These are phyloP conservation scores for Siniperca knerii DNA, from an alignment of 2,113 vertebrate genomes.

Conservation along the genomic window DNA sequence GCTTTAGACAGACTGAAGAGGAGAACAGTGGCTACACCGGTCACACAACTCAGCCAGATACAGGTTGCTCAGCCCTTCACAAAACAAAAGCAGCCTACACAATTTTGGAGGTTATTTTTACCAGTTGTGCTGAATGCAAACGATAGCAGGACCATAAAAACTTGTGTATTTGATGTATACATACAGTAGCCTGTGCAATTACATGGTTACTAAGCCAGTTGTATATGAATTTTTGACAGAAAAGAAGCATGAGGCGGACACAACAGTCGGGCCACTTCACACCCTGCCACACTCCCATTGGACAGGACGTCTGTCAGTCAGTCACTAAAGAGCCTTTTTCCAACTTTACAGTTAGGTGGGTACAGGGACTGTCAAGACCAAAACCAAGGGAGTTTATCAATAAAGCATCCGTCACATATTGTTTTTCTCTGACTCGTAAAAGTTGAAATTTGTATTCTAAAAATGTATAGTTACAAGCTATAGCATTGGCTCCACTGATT, in stretches of 20 bases:
- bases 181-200: neutral
- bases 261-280: conserved; percentile 47
- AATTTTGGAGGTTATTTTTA: fast-evolving
- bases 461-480: neutral
- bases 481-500: neutral
- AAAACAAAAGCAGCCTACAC: fast-evolving
- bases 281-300: conserved; percentile 32
- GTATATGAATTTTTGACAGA: conserved; percentile 28
- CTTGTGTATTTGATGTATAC: neutral
- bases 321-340: neutral
- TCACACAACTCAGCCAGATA: neutral
- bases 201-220: neutral
- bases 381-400: neutral
- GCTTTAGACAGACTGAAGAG: conserved; percentile 14
- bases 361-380: neutral
- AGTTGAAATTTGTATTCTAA: neutral
- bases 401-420: neutral
- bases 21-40: neutral
- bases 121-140: neutral
- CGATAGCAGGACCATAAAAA: neutral
- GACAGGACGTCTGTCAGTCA: conserved; percentile 45
- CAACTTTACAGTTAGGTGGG: conserved; percentile 10
- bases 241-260: neutral
- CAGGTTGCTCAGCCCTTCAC: conserved; percentile 27
- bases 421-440: neutral